Conservation (phyloP, 1,140 invertebrate genomes). For the Nephila pilipes region DNA sequence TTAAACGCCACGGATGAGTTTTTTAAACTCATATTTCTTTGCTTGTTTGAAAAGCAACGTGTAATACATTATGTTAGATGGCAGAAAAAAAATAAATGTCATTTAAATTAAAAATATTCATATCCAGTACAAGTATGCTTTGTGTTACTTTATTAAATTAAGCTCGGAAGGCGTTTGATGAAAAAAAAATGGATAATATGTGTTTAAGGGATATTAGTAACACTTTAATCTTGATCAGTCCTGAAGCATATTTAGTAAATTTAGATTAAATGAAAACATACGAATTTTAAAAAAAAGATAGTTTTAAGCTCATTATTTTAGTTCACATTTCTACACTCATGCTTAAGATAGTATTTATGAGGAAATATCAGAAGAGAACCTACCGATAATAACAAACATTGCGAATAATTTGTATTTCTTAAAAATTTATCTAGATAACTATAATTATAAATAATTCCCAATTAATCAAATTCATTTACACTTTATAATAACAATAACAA, state of each 20-base stretch:
- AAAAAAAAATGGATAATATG: constrained; percentile 2
- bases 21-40: constrained; percentile 50
- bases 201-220: not conserved
- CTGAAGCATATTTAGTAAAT: constrained; percentile 2
- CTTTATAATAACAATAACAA: no score
- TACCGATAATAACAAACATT: no score
- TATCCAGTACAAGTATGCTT: constrained; percentile 1
- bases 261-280: not conserved
- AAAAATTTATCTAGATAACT: no score
- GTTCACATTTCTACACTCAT: not conserved
- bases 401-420: no score
- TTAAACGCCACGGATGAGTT: constrained; percentile 42
- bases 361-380: no score
- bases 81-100: constrained; percentile 38
- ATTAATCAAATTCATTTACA: no score
- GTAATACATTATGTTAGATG: constrained; percentile 28
- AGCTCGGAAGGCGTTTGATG: not conserved
- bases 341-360: no score
- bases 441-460: no score
- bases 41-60: constrained; percentile 37
- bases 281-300: not conserved
- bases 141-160: constrained; percentile 54
- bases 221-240: constrained; percentile 13
- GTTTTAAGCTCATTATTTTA: not conserved
- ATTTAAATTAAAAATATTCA: constrained; percentile 43